Base-by-base conservation (phyloP, 2,888 invertebrate species). In the Cheilosia variabilis region DNA sequence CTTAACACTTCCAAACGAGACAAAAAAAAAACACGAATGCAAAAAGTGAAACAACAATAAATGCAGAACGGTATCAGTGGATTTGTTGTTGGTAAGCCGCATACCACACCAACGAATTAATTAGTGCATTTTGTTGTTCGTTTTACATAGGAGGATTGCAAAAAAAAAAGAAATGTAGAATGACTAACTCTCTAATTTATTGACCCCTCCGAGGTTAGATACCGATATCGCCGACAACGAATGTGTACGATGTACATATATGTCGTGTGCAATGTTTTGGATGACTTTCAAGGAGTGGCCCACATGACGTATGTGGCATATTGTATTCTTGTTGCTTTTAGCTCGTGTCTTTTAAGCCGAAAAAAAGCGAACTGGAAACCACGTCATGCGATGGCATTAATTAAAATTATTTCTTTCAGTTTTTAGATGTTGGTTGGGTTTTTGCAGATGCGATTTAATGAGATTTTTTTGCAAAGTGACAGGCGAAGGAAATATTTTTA, bases 241-340 rank as follows among this genome's bases (percentile, higher is more conserved):
- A 10, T 37, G 13, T 13, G 37, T 37, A n/a, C 0, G 17, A 22
- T 22, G 22, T 22, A 22, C 22, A 22, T 45, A 27, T 34, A 65
- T 43, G 27, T 58, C 45, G 45, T 45, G 72, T 62, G 66, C 57
- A 52, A 31, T 50, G 53, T 58, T 47, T 31, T 47, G 27, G 47
- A 65, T 27, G 52, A 24, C n/a, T 53, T 43, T 41, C 15, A n/a
- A 41, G 60, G 77, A 60, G 52, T 68, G 77, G 60, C 34, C 58
- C 19, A 60, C 76, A n/a, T 71, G 77, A 78, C 77, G 77, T 78
- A 78, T 78, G 69, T 69, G 77, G 77, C 69, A 78, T 71, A 55
- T 62, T 69, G 37, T 55, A 3, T 24, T 31, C 31, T 5, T 53
- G 0, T 27, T 37, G 13, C n/a, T 41, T 47, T 47, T 27, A 24